phyloP scores from a whole-genome alignment of 1,140 invertebrate species.

The Drosophila leontia region DNA sequence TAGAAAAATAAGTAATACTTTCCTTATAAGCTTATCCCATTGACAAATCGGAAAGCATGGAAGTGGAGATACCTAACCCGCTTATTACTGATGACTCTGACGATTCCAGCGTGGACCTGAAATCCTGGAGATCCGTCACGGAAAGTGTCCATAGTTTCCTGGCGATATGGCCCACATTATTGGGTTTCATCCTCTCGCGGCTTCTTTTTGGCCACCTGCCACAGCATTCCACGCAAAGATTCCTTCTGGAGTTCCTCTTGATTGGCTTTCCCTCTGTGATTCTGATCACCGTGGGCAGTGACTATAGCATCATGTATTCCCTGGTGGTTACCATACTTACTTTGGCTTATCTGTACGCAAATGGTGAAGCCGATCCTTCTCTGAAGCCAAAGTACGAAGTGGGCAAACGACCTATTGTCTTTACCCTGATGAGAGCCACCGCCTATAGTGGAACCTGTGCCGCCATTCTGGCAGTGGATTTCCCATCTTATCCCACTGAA shows the following conservation, averaged over 20 bases:
- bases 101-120: conserved; percentile 8
- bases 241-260: conserved; percentile 64
- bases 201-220: conserved; percentile 42
- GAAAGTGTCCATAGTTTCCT: conserved; percentile 41
- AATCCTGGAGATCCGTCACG: conserved; percentile 26
- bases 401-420: conserved; percentile 54
- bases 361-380: too few relatives aligned
- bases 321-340: background rate
- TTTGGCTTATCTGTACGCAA: conserved; percentile 10
- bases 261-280: conserved; percentile 56
- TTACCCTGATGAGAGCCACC: conserved; percentile 87
- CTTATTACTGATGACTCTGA: background rate
- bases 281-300: conserved; percentile 34
- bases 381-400: conserved; percentile 10
- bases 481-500: conserved; percentile 92
- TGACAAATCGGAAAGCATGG: conserved; percentile 2
- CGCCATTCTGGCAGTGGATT: conserved; percentile 97
- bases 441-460: conserved; percentile 91
- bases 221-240: conserved; percentile 28
- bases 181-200: conserved; percentile 51
- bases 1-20: background rate
- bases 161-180: conserved; percentile 27
- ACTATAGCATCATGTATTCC: conserved; percentile 22
- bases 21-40: background rate
- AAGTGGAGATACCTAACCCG: background rate